Percentiles rank a stretch among this genome's conserved stretches.
Conservation (phyloP, 2,797 vertebrate genomes). For the Lepus oiostolus region DNA sequence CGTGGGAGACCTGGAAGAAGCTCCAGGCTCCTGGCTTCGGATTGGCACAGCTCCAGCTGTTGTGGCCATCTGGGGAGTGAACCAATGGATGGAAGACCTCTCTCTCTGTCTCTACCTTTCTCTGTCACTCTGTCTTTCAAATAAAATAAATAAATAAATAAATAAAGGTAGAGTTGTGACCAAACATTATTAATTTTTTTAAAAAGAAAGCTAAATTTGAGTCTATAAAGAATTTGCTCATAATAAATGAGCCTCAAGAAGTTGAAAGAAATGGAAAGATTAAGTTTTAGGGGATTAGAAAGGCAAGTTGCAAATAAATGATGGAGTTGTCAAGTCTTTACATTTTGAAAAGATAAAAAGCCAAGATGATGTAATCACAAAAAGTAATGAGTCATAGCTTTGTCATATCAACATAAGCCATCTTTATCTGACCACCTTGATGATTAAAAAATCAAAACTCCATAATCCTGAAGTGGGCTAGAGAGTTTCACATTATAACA, state of each 20-base stretch:
- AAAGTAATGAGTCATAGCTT: slow-evolving; percentile 51
- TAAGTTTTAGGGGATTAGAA: slow-evolving; percentile 18
- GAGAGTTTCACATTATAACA: slow-evolving; percentile 12
- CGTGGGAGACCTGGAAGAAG: too few relatives aligned
- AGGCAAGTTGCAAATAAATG: background rate
- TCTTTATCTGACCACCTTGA: slow-evolving; percentile 50
- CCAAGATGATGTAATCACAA: slow-evolving; percentile 38
- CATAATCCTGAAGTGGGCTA: background rate
- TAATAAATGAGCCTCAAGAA: slow-evolving; percentile 19
- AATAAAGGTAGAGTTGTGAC: too few relatives aligned
- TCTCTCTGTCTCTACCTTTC: too few relatives aligned
- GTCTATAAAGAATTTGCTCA: background rate
- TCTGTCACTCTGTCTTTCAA: too few relatives aligned
- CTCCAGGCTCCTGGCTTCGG: too few relatives aligned
- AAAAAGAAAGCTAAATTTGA: background rate
- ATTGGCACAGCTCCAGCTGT: too few relatives aligned
- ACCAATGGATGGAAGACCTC: too few relatives aligned
- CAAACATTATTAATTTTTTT: background rate
- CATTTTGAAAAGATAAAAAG: slow-evolving; percentile 46
- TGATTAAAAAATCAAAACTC: slow-evolving; percentile 60
- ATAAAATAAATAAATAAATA: too few relatives aligned
- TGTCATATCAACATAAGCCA: background rate
- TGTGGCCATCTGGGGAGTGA: too few relatives aligned
- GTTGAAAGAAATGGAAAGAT: slow-evolving; percentile 36
- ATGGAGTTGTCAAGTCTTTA: background rate